Evolutionary conservation across 2,888 invertebrate species (phyloP).

Genomic region (Caenorhabditis sp.): DNA sequence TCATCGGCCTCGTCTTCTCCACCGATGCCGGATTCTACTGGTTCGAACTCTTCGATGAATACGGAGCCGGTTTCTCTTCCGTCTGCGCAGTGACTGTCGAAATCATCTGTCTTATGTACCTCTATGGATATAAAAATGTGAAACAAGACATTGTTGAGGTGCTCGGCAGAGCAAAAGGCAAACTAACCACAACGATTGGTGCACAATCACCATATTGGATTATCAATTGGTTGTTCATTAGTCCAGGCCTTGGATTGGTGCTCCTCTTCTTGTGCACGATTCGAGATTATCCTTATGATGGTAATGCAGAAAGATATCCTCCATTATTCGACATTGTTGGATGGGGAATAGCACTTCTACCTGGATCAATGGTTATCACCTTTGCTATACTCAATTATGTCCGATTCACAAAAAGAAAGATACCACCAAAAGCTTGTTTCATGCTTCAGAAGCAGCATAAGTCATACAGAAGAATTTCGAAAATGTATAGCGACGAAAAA

Average conservation of each 20-base stretch:
- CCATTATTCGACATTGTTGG: conserved; percentile 21
- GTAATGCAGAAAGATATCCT: conserved; percentile 11
- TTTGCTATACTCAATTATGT: conserved; percentile 5
- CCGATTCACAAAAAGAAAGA: conserved; percentile 1
- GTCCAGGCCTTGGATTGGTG: conserved; percentile 17
- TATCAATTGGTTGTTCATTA: conserved; percentile 20
- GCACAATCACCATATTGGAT: conserved; percentile 11
- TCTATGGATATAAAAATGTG: background rate
- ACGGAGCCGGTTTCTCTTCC: conserved; percentile 1
- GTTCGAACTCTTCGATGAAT: conserved; percentile 4
- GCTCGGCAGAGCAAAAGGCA: background rate
- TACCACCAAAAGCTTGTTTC: conserved; percentile 9
- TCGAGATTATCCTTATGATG: conserved; percentile 13
- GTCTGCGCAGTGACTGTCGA: background rate
- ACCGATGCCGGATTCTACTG: conserved; percentile 4
- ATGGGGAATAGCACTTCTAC: conserved; percentile 10
- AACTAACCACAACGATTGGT: background rate
- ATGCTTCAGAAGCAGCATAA: conserved; percentile 25
- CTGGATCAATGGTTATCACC: conserved; percentile 7
- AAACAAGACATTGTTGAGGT: background rate
- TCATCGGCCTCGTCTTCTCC: conserved; percentile 1
- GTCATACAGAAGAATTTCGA: conserved; percentile 13
- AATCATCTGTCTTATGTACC: background rate
- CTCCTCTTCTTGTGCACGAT: conserved; percentile 4
- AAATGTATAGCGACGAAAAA: conserved; percentile 3